Percentiles rank a stretch among this genome's conserved stretches.
Conservation (phyloP, 2,888 invertebrate species). For the Cosmia pyralina region DNA sequence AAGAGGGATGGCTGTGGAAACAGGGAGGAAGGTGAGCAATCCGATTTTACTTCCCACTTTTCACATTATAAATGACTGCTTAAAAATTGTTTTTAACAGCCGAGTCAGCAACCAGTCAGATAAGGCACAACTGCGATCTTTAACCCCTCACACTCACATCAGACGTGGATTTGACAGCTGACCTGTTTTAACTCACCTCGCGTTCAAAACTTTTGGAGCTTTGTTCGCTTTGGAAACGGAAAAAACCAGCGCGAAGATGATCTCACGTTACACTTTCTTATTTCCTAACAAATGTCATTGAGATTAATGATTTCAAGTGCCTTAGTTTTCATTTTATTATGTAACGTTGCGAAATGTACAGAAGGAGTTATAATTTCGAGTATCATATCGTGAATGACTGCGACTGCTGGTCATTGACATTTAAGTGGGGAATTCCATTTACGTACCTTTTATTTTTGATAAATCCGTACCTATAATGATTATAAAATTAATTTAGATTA, state of each 20-base stretch:
- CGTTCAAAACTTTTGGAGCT: conserved; percentile 17
- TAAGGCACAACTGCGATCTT: conserved; percentile 41
- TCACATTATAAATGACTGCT: background rate
- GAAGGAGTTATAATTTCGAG: conserved; percentile 1
- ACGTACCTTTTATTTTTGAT: background rate
- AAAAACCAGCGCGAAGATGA: conserved; percentile 29
- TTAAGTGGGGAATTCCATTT: conserved; percentile 1
- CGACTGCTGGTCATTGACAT: conserved; percentile 21
- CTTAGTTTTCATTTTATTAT: conserved; percentile 35
- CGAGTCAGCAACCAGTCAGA: conserved; percentile 1
- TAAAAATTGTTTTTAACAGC: background rate
- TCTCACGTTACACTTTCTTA: conserved; percentile 56
- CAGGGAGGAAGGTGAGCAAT: conserved; percentile 94
- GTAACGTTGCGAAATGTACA: conserved; percentile 28
- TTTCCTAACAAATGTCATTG: conserved; percentile 36
- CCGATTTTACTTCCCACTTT: background rate
- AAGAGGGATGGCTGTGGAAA: conserved; percentile 99
- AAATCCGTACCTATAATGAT: background rate
- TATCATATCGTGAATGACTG: background rate
- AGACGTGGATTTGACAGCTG: conserved; percentile 21
- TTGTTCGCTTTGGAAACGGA: conserved; percentile 31
- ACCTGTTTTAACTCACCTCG: conserved; percentile 34
- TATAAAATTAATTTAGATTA: conserved; percentile 8
- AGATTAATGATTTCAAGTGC: conserved; percentile 25
- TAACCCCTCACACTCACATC: conserved; percentile 36